These are phyloP conservation scores for Dermochelys coriacea DNA, from an alignment of 2,797 vertebrate species.

Conservation along the genomic window DNA sequence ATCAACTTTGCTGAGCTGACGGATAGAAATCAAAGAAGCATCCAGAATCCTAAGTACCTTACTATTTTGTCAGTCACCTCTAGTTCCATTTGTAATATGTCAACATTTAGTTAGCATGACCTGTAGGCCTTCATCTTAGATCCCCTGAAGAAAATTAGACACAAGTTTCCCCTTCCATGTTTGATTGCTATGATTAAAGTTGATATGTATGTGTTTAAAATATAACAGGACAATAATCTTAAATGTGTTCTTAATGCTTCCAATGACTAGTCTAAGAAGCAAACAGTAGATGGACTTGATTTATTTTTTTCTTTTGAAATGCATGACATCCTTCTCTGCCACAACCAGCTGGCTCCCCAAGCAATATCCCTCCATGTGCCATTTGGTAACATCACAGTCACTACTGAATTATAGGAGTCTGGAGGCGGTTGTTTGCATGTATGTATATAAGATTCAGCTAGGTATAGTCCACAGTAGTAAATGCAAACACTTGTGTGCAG, in stretches of 20 bases:
- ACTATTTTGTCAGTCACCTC: background rate
- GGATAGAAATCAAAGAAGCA: too few species aligned
- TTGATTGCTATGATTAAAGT: background rate
- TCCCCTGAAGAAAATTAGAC: background rate
- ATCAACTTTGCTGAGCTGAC: too few species aligned
- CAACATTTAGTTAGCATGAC: background rate
- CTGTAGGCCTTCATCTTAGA: background rate
- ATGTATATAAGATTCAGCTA: accelerated
- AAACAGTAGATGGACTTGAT: accelerated
- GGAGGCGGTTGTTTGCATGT: background rate
- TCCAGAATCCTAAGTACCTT: background rate
- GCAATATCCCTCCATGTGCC: accelerated
- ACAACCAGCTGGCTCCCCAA: background rate
- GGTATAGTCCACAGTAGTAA: background rate
- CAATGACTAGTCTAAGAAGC: background rate
- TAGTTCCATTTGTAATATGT: background rate
- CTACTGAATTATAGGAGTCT: background rate
- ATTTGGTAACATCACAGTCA: accelerated
- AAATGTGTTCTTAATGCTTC: too few species aligned
- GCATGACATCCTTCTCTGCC: accelerated
- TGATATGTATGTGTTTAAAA: background rate
- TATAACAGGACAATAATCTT: background rate
- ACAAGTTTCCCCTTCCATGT: background rate
- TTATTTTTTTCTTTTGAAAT: background rate
- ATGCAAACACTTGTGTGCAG: too few species aligned